Conservation (phyloP, 2,113 vertebrate species). For the Guaruba guarouba region DNA sequence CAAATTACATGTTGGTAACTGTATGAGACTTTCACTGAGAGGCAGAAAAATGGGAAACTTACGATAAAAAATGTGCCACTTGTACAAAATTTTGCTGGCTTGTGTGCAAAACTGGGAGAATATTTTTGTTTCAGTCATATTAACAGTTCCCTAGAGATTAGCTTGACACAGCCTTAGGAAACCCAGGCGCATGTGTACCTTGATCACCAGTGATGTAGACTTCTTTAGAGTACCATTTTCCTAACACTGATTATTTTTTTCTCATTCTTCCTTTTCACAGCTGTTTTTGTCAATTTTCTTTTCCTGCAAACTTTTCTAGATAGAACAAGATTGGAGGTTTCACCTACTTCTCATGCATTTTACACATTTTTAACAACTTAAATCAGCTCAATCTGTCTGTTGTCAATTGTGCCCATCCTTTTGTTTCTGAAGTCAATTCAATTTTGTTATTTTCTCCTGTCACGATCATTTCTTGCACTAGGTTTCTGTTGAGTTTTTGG, state of each 20-base stretch:
- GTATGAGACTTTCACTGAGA: not conserved
- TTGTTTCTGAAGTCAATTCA: not conserved
- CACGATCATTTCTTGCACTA: not conserved
- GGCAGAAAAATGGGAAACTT: not conserved
- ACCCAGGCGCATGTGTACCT: not conserved
- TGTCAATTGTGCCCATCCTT: rapidly evolving
- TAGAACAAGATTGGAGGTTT: not conserved
- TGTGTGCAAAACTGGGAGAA: not conserved
- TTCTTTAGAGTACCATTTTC: not conserved
- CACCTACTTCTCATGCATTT: not conserved
- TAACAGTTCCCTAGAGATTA: not conserved
- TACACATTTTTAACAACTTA: not conserved
- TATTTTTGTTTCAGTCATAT: not conserved
- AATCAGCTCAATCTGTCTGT: not conserved
- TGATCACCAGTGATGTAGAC: not conserved
- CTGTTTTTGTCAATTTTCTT: not conserved
- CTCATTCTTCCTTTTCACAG: not conserved
- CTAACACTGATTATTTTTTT: not conserved
- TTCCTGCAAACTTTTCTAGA: not conserved
- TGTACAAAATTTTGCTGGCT: not conserved
- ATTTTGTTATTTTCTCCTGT: not conserved
- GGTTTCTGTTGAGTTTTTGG: not conserved
- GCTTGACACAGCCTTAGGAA: not conserved
- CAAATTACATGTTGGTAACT: not conserved
- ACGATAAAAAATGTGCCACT: not conserved